Conservation (phyloP, 2,113 vertebrate species). For the Mormoops blainvillei region DNA sequence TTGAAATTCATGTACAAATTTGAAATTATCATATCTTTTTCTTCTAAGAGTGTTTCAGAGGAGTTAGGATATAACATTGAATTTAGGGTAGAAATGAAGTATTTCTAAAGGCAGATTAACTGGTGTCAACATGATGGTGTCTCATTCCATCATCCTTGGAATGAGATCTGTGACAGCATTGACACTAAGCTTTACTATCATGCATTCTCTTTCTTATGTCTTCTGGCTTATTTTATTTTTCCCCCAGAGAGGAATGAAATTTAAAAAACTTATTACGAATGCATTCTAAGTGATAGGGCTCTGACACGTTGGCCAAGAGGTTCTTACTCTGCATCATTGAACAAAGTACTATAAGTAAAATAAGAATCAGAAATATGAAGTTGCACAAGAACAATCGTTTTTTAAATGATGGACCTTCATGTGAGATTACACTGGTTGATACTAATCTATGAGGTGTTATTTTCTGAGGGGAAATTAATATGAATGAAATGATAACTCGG, state of each 20-base stretch:
- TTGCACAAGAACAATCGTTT: slow-evolving; percentile 12
- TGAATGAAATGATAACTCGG: slow-evolving; percentile 44
- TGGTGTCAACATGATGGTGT: accelerated
- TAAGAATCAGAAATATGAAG: slow-evolving; percentile 14
- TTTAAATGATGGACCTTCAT: slow-evolving; percentile 59
- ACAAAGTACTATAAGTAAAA: slow-evolving; percentile 6
- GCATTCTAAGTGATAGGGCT: slow-evolving; percentile 18
- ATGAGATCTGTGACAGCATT: neutral
- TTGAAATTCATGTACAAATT: neutral
- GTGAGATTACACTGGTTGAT: slow-evolving; percentile 39
- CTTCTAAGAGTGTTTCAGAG: neutral
- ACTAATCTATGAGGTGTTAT: slow-evolving; percentile 41
- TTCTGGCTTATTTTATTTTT: neutral
- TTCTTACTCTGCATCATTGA: slow-evolving; percentile 27
- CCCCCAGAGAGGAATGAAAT: neutral
- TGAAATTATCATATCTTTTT: neutral
- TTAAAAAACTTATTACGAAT: neutral
- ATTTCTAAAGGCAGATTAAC: neutral
- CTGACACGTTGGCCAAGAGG: neutral
- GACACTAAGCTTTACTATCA: neutral
- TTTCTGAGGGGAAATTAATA: slow-evolving; percentile 69
- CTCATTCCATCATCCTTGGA: neutral
- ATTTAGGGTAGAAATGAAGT: neutral
- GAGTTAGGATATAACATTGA: neutral
- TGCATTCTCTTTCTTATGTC: neutral